Conservation (phyloP, 2,113 vertebrate genomes). For the Cyprinus carpio region DNA sequence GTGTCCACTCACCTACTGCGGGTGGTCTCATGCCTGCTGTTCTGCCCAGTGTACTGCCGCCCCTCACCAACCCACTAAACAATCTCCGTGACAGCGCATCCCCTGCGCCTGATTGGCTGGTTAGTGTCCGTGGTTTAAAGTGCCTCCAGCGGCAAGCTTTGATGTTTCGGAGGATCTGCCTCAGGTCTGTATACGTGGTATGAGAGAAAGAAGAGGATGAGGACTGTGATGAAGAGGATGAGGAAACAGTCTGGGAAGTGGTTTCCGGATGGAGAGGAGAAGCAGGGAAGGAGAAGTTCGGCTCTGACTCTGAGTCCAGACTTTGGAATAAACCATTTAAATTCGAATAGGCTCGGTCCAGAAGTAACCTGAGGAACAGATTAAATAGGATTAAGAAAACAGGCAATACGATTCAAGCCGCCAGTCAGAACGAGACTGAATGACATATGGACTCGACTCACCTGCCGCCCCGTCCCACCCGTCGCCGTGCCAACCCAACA, state of each 20-base stretch:
- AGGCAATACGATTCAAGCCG: too few species aligned
- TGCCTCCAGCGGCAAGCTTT: slow-evolving; percentile 98
- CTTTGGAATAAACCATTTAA: slow-evolving; percentile 81
- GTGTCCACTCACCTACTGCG: slow-evolving; percentile 64
- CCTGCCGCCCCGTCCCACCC: slow-evolving; percentile 94
- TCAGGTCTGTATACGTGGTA: slow-evolving; percentile 83
- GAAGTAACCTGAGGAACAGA: slow-evolving; percentile 77
- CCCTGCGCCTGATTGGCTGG: slow-evolving; percentile 83
- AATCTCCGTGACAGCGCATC: slow-evolving; percentile 84
- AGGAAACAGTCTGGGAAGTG: slow-evolving; percentile 98
- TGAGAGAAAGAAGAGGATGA: slow-evolving; percentile 53
- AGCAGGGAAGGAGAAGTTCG: slow-evolving; percentile 81
- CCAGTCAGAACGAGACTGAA: neutral
- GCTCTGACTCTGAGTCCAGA: slow-evolving; percentile 85
- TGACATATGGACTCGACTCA: slow-evolving; percentile 61
- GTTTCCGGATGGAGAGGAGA: slow-evolving; percentile 87
- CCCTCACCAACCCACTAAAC: slow-evolving; percentile 82
- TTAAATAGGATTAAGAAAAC: neutral
- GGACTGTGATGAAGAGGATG: slow-evolving; percentile 71
- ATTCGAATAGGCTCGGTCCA: slow-evolving; percentile 91
- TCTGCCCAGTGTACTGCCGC: slow-evolving; percentile 57
- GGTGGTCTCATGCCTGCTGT: slow-evolving; percentile 60
- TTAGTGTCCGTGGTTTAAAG: slow-evolving; percentile 98
- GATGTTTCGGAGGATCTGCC: slow-evolving; percentile 95
- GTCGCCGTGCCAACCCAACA: slow-evolving; percentile 90